Conservation (phyloP, 2,113 vertebrate species). For the Corythaeola cristata region DNA sequence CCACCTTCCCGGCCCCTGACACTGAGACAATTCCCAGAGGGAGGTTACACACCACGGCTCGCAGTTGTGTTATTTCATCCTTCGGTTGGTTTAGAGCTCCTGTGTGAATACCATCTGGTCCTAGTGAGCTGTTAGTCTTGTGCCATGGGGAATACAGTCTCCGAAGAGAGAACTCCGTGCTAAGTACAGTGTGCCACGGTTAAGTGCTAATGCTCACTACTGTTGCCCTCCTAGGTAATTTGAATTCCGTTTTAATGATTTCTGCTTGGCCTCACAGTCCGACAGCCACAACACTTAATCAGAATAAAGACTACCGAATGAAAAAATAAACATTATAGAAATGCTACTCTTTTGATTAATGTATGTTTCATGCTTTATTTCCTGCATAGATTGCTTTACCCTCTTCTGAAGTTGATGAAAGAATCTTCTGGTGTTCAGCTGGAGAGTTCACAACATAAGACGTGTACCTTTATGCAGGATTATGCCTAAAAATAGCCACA, state of each 20-base stretch:
- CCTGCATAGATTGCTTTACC: background rate
- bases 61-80: background rate
- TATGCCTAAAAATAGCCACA: constrained; percentile 5
- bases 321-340: background rate
- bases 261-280: background rate
- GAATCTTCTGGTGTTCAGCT: background rate
- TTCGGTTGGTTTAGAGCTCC: background rate
- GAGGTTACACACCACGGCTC: fast-evolving
- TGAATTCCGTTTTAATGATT: background rate
- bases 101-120: background rate
- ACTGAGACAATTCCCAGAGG: background rate
- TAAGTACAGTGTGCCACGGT: background rate
- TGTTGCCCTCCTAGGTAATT: background rate
- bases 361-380: background rate
- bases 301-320: background rate
- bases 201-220: background rate
- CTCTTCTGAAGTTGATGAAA: background rate
- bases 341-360: background rate
- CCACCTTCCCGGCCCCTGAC: background rate
- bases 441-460: background rate
- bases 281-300: background rate
- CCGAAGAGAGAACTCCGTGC: background rate
- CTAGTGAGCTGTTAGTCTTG: background rate
- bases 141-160: background rate
- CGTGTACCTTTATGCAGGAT: background rate